These are phyloP conservation scores for Ormyrus thymus DNA, from an alignment of 2,888 invertebrate species.

Conservation along the genomic window DNA sequence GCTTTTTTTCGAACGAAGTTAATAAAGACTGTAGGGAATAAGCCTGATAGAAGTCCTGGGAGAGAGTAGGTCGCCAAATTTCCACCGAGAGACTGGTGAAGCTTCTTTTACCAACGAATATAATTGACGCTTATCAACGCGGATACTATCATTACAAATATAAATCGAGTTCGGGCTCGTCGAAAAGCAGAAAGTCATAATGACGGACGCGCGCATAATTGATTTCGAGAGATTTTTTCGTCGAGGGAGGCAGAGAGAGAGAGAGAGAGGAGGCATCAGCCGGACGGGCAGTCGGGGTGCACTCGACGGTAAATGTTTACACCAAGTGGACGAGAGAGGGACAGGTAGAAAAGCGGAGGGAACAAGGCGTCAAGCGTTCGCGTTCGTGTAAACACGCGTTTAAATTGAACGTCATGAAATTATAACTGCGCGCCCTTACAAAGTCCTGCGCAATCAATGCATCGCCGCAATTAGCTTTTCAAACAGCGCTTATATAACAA, in stretches of 20 bases:
- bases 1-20: too few species aligned
- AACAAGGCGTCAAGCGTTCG: conserved; percentile 14
- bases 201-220: conserved; percentile 22
- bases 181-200: conserved; percentile 6
- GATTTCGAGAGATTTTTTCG: conserved; percentile 33
- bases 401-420: conserved; percentile 51
- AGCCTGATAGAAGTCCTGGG: too few species aligned
- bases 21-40: too few species aligned
- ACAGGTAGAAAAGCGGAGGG: too few species aligned
- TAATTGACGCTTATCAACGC: too few species aligned
- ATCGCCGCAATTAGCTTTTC: conserved; percentile 46
- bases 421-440: conserved; percentile 40
- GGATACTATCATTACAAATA: too few species aligned
- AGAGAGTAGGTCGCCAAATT: too few species aligned
- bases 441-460: conserved; percentile 49
- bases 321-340: conserved; percentile 34
- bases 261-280: background rate
- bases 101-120: too few species aligned
- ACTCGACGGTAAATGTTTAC: conserved; percentile 43
- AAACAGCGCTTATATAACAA: conserved; percentile 32
- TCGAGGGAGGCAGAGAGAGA: background rate
- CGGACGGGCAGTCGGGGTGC: background rate
- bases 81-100: too few species aligned
- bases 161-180: too few species aligned
- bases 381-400: conserved; percentile 18